Evolutionary conservation across 2,888 invertebrate species (phyloP), one percentile per base, ranked within the genome.

Genomic region (Plemyria rubiginata): DNA sequence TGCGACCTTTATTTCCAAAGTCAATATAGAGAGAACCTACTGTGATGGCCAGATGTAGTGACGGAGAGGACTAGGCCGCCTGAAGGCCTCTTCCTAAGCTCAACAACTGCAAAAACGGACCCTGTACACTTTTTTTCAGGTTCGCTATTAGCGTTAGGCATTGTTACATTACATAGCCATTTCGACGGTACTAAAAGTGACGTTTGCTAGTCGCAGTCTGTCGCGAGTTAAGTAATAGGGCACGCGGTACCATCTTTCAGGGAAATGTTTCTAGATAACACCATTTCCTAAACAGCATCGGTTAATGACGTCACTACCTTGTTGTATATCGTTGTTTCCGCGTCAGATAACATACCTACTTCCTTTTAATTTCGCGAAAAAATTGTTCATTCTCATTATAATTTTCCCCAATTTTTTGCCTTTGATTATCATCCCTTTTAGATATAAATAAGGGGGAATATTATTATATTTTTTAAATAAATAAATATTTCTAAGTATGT

Each of bases 311-410:
- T 49, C 29, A 49, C 13, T 29, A 32, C 45, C 54, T 54, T 45
- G 43, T 9, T 53, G 29, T 40, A 41, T 54, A 54, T 54, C 32
- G 12, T 32, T 11, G 29, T 36, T 54, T 54, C 54, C 54, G 54
- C 40, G 16, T 45, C 29, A 12, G 45, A 54, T 54, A 54, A 54
- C 36, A 54, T 13, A 12, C n/a, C n/a, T n/a, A n/a, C 13, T 45
- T 54, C 32, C 32, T 45, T 32, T 32, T 38, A 32, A 6, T 45
- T 45, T 16, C 0, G 45, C 11, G 45, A 16, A 45, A 45, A 43
- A 43, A n/a, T 0, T 22, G 22, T n/a, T 7, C 13, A 43, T 15
- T 43, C 6, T 43, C 15, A 15, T 15, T 6, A 43, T 15, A 6
- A 15, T 43, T n/a, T 41, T 13, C 5, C 6, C 40, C 22, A 22